Evolutionary conservation across 1,140 invertebrate genomes (phyloP).

Genomic region (Musca domestica): DNA sequence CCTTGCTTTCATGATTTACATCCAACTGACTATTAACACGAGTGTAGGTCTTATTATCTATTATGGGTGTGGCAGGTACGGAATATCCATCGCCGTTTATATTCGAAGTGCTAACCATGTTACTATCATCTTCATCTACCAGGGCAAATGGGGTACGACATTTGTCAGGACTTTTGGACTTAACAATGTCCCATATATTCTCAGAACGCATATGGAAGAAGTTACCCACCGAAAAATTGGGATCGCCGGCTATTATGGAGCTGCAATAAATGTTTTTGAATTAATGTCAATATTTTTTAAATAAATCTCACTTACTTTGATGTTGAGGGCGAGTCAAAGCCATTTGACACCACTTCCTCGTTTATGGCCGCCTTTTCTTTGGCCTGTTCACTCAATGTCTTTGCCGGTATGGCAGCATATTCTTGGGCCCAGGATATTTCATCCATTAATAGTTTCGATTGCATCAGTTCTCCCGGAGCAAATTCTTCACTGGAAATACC

Average conservation of each 20-base stretch:
- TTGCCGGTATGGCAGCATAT: slow-evolving; percentile 42
- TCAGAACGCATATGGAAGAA: slow-evolving; percentile 48
- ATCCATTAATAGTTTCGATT: slow-evolving; percentile 41
- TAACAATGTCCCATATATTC: slow-evolving; percentile 38
- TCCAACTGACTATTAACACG: slow-evolving; percentile 24
- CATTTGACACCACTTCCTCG: background rate
- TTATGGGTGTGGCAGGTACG: slow-evolving; percentile 33
- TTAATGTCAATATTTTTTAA: background rate
- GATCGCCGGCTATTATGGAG: slow-evolving; percentile 39
- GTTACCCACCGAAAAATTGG: slow-evolving; percentile 46
- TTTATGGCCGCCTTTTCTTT: slow-evolving; percentile 36
- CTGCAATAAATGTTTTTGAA: slow-evolving; percentile 26
- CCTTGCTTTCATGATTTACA: slow-evolving; percentile 24
- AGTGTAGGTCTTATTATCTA: slow-evolving; percentile 46
- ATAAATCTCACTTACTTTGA: slow-evolving; percentile 37
- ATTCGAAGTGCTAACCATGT: background rate
- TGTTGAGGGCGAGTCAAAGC: slow-evolving; percentile 30
- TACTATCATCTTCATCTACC: slow-evolving; percentile 26
- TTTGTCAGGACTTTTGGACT: slow-evolving; percentile 27
- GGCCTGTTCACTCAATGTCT: slow-evolving; percentile 38
- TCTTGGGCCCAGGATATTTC: slow-evolving; percentile 51
- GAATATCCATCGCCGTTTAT: background rate
- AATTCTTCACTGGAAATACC: slow-evolving; percentile 29
- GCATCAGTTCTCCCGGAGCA: slow-evolving; percentile 45
- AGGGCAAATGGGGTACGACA: slow-evolving; percentile 22